Conservation (phyloP, 2,888 invertebrate species). For the Brachyptera risi region DNA sequence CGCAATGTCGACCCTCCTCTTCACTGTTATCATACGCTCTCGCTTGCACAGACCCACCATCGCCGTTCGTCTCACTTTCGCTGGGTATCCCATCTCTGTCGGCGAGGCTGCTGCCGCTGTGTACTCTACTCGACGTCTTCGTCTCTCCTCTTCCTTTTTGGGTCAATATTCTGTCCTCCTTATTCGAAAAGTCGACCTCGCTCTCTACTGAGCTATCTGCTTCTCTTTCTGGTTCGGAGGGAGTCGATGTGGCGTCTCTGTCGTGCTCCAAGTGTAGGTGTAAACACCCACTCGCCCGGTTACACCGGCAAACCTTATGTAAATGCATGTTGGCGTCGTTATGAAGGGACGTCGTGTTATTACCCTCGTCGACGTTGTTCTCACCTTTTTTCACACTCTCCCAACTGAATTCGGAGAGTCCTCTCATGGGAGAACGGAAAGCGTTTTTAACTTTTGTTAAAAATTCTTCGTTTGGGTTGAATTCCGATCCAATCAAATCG, state of each 20-base stretch:
- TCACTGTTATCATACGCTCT: too few relatives aligned
- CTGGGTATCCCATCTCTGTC: background rate
- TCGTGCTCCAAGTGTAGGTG: conserved; percentile 10
- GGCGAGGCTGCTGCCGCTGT: too few relatives aligned
- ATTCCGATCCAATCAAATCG: too few relatives aligned
- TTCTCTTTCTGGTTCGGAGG: background rate
- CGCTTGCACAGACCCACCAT: background rate
- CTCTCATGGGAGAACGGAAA: background rate
- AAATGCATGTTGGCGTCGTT: background rate
- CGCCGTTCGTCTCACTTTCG: conserved; percentile 6
- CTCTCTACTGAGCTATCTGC: background rate
- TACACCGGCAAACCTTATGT: background rate
- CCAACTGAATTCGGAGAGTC: background rate
- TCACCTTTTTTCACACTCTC: background rate
- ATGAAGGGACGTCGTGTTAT: background rate
- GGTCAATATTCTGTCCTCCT: conserved; percentile 12
- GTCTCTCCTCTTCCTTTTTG: conserved; percentile 1
- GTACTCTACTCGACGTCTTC: background rate
- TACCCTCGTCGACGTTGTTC: background rate
- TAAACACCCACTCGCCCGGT: conserved; percentile 2
- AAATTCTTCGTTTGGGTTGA: too few relatives aligned
- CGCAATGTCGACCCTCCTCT: too few relatives aligned
- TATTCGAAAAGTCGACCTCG: background rate
- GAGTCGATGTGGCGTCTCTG: background rate
- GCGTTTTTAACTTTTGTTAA: background rate